Conservation (phyloP, 1,140 invertebrate species). For the Caenorhabditis briggsae region DNA sequence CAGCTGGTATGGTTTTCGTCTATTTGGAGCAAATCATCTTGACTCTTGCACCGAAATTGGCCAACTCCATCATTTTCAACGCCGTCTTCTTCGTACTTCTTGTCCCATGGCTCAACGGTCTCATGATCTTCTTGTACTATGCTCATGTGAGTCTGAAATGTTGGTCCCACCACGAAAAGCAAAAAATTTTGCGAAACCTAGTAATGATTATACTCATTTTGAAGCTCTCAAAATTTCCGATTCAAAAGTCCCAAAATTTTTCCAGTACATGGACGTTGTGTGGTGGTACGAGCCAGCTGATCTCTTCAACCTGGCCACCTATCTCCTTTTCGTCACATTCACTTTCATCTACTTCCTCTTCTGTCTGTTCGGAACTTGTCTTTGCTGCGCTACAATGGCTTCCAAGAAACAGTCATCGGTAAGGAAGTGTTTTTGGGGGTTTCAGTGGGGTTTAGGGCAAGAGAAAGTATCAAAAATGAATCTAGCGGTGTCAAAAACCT, state of each 20-base stretch:
- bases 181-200: too few relatives aligned
- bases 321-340: conserved; percentile 48
- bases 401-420: conserved; percentile 20
- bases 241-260: neutral
- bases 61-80: conserved; percentile 51
- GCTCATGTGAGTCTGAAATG: conserved; percentile 48
- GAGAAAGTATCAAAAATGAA: too few relatives aligned
- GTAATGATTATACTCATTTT: too few relatives aligned
- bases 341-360: conserved; percentile 60
- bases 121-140: conserved; percentile 53
- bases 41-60: conserved; percentile 28
- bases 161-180: neutral
- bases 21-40: conserved; percentile 60
- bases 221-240: too few relatives aligned
- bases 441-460: neutral
- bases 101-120: conserved; percentile 41
- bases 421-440: neutral
- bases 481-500: too few relatives aligned
- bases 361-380: conserved; percentile 59
- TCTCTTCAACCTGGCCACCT: conserved; percentile 60
- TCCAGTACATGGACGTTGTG: conserved; percentile 52
- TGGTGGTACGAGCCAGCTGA: conserved; percentile 63
- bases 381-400: conserved; percentile 22
- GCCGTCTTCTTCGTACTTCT: conserved; percentile 51
- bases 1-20: conserved; percentile 59